Evolutionary conservation across 2,797 vertebrate species (phyloP), one percentile per base, ranked within the genome.

Genomic region (Pseudotriccus pelzelni): DNA sequence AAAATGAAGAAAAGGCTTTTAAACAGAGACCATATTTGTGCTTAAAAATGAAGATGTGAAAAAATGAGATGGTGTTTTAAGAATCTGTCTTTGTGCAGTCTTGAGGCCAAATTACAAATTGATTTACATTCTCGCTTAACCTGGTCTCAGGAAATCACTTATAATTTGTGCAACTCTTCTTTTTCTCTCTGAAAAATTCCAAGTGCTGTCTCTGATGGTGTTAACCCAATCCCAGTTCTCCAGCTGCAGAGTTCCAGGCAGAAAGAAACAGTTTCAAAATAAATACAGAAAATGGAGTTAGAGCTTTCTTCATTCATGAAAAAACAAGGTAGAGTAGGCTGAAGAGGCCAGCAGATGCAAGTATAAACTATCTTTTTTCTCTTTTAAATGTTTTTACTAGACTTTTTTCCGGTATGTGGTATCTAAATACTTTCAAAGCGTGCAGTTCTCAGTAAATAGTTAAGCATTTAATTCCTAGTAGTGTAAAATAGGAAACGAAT

Each of bases 41-140:
- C 32, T 78, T 88, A 32, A 80, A 94, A 93, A 87, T 7, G 9
- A 68, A 69, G 62, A 55, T 86, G 59, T 85, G 44, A 91, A 89
- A 91, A 91, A 86, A 88, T 16, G 19, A 89, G n/a, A 5, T 14
- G 7, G 23, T 66, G n/a, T 6, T 90, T 92, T 93, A 84, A 86
- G 87, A 86, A 84, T 59, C 53, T 85, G 36, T 69, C 72, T 89
- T 46, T 86, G 17, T 73, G 49, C 22, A 88, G 55, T 76, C 76
- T 84, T 6, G 4, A 59, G 43, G 67, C 37, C 66, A 88, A 88
- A 91, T 81, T 91, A 62, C n/a, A 88, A 91, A 87, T 44, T 91
- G 82, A 86, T 88, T 93, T 90, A 93, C 37, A 49, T 86, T 91
- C 20, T 84, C 20, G 86, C 69, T 82, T 85, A 79, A 52, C 69